phyloP scores from a whole-genome alignment of 2,113 vertebrate species.

The Rhabdomys dilectus region DNA sequence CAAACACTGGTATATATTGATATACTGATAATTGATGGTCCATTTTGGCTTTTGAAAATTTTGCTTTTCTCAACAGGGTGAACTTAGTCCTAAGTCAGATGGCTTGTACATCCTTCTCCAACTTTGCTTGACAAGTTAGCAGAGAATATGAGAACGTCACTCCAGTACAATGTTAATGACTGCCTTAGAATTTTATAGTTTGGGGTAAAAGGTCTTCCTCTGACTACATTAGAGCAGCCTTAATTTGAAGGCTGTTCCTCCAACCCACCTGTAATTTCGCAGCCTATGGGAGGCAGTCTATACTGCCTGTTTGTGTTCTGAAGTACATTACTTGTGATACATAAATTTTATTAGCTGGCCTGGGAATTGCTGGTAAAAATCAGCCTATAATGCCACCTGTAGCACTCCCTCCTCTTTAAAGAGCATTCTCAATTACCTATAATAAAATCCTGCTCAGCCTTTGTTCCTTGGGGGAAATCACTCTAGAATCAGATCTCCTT shows the following conservation, averaged over 20 bases:
- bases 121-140: background rate
- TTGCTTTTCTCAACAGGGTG: background rate
- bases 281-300: background rate
- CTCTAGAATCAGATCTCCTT: background rate
- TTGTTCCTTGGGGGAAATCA: background rate
- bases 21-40: background rate
- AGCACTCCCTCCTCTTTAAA: conserved; percentile 22
- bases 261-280: background rate
- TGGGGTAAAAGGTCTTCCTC: background rate
- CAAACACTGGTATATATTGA: background rate
- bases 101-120: background rate
- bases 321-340: background rate
- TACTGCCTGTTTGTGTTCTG: background rate
- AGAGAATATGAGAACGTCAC: background rate
- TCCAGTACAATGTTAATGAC: background rate
- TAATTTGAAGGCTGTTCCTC: conserved; percentile 2
- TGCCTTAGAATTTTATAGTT: conserved; percentile 22
- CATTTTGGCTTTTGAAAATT: background rate
- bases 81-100: background rate
- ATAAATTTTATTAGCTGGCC: background rate
- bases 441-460: background rate
- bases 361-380: background rate
- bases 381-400: background rate
- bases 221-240: background rate
- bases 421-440: background rate